phyloP scores from a whole-genome alignment of 2,113 vertebrate genomes.

The Cinclus mexicanus region DNA sequence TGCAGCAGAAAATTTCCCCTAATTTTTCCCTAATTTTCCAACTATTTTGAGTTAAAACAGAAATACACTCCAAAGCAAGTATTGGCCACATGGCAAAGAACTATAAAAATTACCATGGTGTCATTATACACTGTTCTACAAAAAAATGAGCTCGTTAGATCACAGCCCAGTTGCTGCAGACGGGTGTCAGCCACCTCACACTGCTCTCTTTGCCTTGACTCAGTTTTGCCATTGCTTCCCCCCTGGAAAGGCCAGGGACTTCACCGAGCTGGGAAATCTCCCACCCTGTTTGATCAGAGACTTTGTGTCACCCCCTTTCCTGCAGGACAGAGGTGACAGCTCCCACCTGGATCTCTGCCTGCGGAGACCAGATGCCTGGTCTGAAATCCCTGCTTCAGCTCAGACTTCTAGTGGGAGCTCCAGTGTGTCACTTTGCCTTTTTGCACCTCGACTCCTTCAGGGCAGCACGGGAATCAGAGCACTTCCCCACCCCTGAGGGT shows the following conservation, averaged over 20 bases:
- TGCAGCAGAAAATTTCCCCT: background rate
- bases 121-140: background rate
- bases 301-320: background rate
- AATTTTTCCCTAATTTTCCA: background rate
- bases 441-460: background rate
- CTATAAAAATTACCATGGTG: background rate
- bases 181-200: background rate
- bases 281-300: background rate
- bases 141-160: background rate
- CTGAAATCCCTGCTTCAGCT: conserved; percentile 32
- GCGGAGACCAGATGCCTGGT: conserved; percentile 16
- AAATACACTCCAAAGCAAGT: background rate
- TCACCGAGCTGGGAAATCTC: background rate
- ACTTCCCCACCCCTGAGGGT: background rate
- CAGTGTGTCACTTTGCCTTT: conserved; percentile 15
- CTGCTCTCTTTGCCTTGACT: background rate
- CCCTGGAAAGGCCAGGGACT: background rate
- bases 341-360: conserved; percentile 24
- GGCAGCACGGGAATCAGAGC: background rate
- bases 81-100: background rate
- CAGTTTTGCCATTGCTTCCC: background rate
- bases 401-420: conserved; percentile 5
- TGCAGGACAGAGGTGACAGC: background rate
- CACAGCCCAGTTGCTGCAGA: background rate
- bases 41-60: background rate